Base-by-base conservation (phyloP, 30 jellyfish, hydroid and myxozoan genomes). In the Hydractinia echinata region DNA sequence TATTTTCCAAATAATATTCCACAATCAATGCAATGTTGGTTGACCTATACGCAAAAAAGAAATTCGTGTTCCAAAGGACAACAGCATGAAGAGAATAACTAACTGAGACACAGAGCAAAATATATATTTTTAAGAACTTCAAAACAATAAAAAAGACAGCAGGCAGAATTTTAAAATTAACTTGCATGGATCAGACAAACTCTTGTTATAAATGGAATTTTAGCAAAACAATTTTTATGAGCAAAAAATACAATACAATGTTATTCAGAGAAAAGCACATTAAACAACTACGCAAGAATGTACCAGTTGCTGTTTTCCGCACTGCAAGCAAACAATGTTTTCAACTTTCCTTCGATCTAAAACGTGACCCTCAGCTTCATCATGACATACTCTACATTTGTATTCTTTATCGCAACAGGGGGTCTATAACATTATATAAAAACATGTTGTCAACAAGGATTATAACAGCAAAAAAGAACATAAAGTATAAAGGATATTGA, bases 321-420 rank as follows among this genome's bases (percentile, higher is more conserved):
- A 91, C 54, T 91, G 98, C 51, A 67, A 21, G 87, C 98, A 91
- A 55, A 81, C 66, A 66, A 91, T 78, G 53, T 87, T 85, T 44
- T 82, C 54, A 10, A 91, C 96, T 9, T 67, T 78, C 53, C 83
- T 56, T 5, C 98, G 79, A 55, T 91, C 89, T 50, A 91, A 76
- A 5, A 16, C 50, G 67, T 91, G 98, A 58, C 48, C 84, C 66
- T 91, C 95, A 5, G 58, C 61, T 4, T 83, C 91, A 77, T 91
- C 98, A 91, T 91, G 98, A 73, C 98, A 91, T 11, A 91, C 71
- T 16, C 98, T 84, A 72, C 98, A 91, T 21, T 50, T 67, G 62
- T 86, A 91, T 13, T 8, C 10, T 70, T 86, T 86, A 51, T 61
- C 61, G 69, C 98, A 91, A 67, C 98, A 91, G 16, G 98, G 98